Percentiles rank a stretch among this genome's conserved stretches.
phyloP scores from a whole-genome alignment of 2,113 vertebrate genomes.

The Loxodonta africana region DNA sequence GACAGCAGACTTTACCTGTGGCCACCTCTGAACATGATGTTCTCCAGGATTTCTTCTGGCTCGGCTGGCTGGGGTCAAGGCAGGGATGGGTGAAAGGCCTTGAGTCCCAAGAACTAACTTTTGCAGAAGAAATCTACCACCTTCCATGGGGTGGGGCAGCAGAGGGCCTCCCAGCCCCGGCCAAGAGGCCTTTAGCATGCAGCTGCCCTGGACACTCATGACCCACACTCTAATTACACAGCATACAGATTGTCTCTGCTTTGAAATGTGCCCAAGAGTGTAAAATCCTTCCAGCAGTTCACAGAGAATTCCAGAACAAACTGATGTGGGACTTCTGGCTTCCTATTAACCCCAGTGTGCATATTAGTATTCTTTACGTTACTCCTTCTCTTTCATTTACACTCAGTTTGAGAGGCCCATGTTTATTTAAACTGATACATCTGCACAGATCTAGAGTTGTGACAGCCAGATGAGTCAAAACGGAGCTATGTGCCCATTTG shows the following conservation, averaged over 20 bases:
- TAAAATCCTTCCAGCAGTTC: not conserved
- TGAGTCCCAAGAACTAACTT: too few relatives aligned
- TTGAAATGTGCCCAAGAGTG: not conserved
- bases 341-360: not conserved
- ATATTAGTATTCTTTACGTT: slow-evolving; percentile 8
- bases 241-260: not conserved
- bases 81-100: not conserved
- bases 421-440: not conserved
- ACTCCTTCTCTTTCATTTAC: not conserved
- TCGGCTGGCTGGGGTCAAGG: not conserved
- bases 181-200: not conserved
- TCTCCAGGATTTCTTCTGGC: not conserved
- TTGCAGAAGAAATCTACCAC: not conserved
- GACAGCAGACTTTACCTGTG: not conserved
- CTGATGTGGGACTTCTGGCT: not conserved
- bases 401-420: not conserved
- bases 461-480: slow-evolving; percentile 10
- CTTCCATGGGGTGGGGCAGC: not conserved
- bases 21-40: not conserved
- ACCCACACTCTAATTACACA: not conserved
- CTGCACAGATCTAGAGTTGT: not conserved
- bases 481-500: not conserved
- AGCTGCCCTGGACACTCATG: not conserved
- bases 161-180: not conserved
- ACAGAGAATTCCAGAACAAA: slow-evolving; percentile 24